Evolutionary conservation across 1,140 invertebrate genomes (phyloP).

Genomic region (Akabosia matsudoensis): DNA sequence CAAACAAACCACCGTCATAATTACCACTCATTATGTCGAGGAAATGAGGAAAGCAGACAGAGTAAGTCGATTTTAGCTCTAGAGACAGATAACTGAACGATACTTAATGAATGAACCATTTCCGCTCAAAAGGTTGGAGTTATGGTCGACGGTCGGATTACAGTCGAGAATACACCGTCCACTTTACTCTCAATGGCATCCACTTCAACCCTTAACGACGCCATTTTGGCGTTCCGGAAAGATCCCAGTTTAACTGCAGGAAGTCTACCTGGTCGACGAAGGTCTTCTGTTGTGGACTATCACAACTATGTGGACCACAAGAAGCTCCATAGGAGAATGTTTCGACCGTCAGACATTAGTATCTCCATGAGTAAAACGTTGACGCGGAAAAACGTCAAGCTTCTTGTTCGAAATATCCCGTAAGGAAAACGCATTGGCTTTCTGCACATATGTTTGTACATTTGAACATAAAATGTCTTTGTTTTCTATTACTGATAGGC

Average conservation of each 20-base stretch:
- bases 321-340: not conserved
- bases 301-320: too few relatives aligned
- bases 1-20: not conserved
- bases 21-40: not conserved
- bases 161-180: not conserved
- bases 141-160: not conserved
- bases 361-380: too few relatives aligned
- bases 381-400: not conserved
- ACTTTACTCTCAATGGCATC: not conserved
- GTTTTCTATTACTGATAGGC: not conserved
- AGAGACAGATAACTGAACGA: not conserved
- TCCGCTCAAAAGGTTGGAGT: slow-evolving; percentile 3
- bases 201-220: not conserved
- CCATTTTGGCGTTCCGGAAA: not conserved
- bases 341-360: too few relatives aligned
- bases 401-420: not conserved
- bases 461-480: not conserved
- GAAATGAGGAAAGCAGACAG: not conserved
- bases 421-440: not conserved
- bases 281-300: too few relatives aligned
- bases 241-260: not conserved
- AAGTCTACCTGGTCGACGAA: too few relatives aligned
- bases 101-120: too few relatives aligned
- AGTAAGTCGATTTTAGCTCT: not conserved
- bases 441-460: not conserved